Percentiles rank a stretch among this genome's conserved stretches.
Conservation (phyloP, 2,888 invertebrate genomes). For the Lepidocyrtoides sp. region DNA sequence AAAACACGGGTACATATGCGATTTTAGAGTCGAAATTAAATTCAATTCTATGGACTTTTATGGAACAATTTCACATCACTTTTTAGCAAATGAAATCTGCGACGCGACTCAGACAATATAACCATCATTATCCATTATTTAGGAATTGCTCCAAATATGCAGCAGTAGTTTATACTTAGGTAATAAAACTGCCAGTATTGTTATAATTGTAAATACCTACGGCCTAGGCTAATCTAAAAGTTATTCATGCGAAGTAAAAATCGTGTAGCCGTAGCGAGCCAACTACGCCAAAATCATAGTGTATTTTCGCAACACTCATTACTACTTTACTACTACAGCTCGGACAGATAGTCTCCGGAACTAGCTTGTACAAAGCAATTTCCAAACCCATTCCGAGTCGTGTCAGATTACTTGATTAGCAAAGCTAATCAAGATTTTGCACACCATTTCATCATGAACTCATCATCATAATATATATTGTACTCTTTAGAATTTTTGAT, state of each 20-base stretch:
- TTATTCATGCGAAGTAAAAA: slow-evolving; percentile 11
- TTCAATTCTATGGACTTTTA: background rate
- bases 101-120: slow-evolving; percentile 26
- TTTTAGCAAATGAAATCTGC: slow-evolving; percentile 18
- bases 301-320: background rate
- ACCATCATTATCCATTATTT: slow-evolving; percentile 37
- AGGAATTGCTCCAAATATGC: background rate
- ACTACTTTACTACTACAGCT: background rate
- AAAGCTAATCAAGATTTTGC: slow-evolving; percentile 55
- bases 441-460: slow-evolving; percentile 11
- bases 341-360: slow-evolving; percentile 49
- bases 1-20: background rate
- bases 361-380: slow-evolving; percentile 47
- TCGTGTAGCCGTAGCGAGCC: background rate
- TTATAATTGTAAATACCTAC: background rate
- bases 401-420: slow-evolving; percentile 58
- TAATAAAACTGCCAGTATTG: background rate
- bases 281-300: background rate
- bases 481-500: background rate
- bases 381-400: slow-evolving; percentile 55
- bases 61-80: slow-evolving; percentile 20
- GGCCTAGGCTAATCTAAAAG: slow-evolving; percentile 59
- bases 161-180: background rate
- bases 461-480: background rate
- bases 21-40: background rate